These are phyloP conservation scores for Pipistrellus kuhlii DNA, from an alignment of 2,797 vertebrate species.

Conservation along the genomic window DNA sequence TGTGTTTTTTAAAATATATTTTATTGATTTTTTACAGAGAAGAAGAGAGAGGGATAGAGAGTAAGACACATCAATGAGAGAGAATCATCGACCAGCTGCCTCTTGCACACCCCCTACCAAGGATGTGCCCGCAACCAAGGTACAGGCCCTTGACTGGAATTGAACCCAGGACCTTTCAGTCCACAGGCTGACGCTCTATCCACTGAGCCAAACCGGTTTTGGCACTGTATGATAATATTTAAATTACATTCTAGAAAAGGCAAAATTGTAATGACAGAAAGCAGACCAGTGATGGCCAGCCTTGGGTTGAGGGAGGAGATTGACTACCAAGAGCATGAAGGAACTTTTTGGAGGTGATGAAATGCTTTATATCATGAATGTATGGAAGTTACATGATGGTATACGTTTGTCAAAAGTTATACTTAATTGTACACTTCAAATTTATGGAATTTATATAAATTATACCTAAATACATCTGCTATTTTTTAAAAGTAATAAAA, in stretches of 20 bases:
- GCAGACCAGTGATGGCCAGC: background rate
- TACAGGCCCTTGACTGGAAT: too few relatives aligned
- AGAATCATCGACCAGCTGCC: too few relatives aligned
- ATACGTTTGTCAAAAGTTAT: background rate
- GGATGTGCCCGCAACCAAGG: too few relatives aligned
- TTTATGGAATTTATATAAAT: slow-evolving; percentile 6
- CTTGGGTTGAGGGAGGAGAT: background rate
- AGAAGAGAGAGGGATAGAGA: too few relatives aligned
- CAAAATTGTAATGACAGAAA: background rate
- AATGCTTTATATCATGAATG: slow-evolving; percentile 12
- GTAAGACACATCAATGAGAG: too few relatives aligned
- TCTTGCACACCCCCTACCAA: too few relatives aligned
- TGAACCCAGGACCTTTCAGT: too few relatives aligned
- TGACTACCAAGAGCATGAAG: background rate
- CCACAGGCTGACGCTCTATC: too few relatives aligned
- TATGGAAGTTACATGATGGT: background rate
- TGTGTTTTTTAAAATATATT: too few relatives aligned
- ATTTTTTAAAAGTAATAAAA: background rate
- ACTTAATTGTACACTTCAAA: slow-evolving; percentile 5
- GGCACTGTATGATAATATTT: background rate
- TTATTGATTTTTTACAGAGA: too few relatives aligned
- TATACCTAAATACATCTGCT: background rate
- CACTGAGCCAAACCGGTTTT: too few relatives aligned
- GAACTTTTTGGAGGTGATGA: background rate
- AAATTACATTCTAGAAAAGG: background rate